Conservation (phyloP, 2,888 invertebrate species). For the Orchesellides sinensis region DNA sequence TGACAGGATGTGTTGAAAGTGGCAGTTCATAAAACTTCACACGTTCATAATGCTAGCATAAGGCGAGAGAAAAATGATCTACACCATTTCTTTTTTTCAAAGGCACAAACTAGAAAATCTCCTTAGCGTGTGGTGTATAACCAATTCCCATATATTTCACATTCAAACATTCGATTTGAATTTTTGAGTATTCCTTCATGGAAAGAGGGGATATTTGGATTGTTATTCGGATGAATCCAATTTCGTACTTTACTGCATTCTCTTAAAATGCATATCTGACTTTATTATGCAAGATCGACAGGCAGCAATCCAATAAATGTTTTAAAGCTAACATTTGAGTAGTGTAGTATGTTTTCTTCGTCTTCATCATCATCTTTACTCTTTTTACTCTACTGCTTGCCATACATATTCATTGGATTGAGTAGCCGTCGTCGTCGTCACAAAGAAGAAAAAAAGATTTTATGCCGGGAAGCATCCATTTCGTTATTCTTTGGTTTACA, state of each 20-base stretch:
- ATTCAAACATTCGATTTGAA: neutral
- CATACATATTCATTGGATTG: conserved; percentile 25
- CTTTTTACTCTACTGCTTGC: neutral
- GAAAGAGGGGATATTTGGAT: neutral
- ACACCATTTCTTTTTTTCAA: too few relatives aligned
- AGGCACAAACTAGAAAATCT: too few relatives aligned
- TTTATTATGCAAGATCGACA: neutral
- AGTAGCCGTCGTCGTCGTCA: conserved; percentile 7
- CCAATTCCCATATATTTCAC: neutral
- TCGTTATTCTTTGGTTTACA: conserved; percentile 24
- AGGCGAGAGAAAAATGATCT: too few relatives aligned
- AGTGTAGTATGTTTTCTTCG: neutral
- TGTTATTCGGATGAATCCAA: conserved; percentile 3
- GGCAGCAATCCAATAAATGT: conserved; percentile 10
- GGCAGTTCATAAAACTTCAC: neutral
- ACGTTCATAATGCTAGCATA: too few relatives aligned
- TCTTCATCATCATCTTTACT: neutral
- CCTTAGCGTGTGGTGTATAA: too few relatives aligned
- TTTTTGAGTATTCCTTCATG: neutral
- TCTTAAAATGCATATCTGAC: neutral
- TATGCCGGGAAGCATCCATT: conserved; percentile 31
- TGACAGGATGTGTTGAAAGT: too few relatives aligned
- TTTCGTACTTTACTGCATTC: neutral
- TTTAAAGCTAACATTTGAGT: neutral
- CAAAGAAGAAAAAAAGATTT: neutral